phyloP scores from a whole-genome alignment of 1,140 invertebrate genomes.

The Eueides isabella region DNA sequence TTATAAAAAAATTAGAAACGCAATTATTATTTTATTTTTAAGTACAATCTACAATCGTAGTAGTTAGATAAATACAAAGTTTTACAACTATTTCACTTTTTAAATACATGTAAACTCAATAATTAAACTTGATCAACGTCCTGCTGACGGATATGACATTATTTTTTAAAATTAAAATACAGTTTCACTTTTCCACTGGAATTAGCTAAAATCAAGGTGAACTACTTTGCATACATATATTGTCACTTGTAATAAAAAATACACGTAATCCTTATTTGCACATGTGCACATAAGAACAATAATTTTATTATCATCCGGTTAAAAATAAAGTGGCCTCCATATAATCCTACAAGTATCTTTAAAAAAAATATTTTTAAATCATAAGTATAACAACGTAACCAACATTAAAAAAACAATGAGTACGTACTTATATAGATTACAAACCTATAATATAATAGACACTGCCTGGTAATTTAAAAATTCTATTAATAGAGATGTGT shows the following conservation, averaged over 20 bases:
- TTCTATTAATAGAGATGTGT: too few relatives aligned
- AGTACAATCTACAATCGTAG: not conserved
- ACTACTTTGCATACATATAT: not conserved
- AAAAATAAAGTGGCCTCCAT: not conserved
- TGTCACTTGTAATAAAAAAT: not conserved
- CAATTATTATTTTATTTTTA: too few relatives aligned
- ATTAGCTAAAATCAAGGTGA: not conserved
- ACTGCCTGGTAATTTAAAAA: too few relatives aligned
- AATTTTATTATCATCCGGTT: not conserved
- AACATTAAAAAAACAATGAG: too few relatives aligned
- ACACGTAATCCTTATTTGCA: conserved; percentile 2
- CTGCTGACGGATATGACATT: not conserved
- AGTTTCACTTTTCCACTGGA: conserved; percentile 4
- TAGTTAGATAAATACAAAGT: not conserved
- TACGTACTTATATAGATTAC: too few relatives aligned
- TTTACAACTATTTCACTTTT: not conserved
- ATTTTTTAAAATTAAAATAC: not conserved
- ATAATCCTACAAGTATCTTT: not conserved
- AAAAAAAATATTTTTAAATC: too few relatives aligned
- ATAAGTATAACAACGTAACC: too few relatives aligned
- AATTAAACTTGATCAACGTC: not conserved
- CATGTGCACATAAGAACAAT: not conserved
- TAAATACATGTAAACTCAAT: not conserved
- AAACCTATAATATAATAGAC: too few relatives aligned
- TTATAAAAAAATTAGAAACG: too few relatives aligned